Conservation (phyloP, 1,140 invertebrate genomes). For the Lepidurus couesii region DNA sequence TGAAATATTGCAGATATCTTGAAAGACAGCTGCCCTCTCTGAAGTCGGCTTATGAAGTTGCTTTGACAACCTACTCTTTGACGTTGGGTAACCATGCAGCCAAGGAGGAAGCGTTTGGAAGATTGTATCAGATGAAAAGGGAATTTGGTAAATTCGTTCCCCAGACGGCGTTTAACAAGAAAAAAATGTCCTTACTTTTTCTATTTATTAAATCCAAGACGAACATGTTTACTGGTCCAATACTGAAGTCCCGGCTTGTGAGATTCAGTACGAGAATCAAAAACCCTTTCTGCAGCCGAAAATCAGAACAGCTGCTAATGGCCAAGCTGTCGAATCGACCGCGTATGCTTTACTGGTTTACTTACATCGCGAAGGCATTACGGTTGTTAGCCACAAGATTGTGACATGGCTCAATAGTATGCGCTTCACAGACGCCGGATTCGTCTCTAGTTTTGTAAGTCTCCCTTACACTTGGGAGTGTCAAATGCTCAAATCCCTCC, state of each 20-base stretch:
- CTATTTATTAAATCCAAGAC: conserved; percentile 41
- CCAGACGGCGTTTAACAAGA: neutral
- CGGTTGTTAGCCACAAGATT: conserved; percentile 46
- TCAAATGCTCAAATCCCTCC: too few species aligned
- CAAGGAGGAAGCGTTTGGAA: conserved; percentile 45
- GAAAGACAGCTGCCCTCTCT: conserved; percentile 45
- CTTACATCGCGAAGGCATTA: conserved; percentile 47
- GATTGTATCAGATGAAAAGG: conserved; percentile 41
- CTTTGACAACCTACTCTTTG: conserved; percentile 51
- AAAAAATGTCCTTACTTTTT: neutral
- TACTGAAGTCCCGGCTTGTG: conserved; percentile 42
- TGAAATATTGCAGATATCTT: conserved; percentile 44
- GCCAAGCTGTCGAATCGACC: conserved; percentile 52
- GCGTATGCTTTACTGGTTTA: conserved; percentile 56
- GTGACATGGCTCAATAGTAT: conserved; percentile 57
- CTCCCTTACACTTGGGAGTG: too few species aligned
- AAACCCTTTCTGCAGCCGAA: conserved; percentile 48
- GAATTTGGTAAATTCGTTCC: conserved; percentile 41
- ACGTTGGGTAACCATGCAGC: conserved; percentile 44
- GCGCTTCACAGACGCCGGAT: conserved; percentile 52
- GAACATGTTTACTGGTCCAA: conserved; percentile 50
- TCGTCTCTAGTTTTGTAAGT: conserved; percentile 53
- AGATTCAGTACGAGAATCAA: conserved; percentile 48
- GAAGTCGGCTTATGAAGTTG: conserved; percentile 49
- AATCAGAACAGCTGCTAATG: conserved; percentile 45